Percentiles rank a stretch among this genome's conserved stretches.
Conservation (phyloP, 2,797 vertebrate genomes). For the Cuculus canorus region DNA sequence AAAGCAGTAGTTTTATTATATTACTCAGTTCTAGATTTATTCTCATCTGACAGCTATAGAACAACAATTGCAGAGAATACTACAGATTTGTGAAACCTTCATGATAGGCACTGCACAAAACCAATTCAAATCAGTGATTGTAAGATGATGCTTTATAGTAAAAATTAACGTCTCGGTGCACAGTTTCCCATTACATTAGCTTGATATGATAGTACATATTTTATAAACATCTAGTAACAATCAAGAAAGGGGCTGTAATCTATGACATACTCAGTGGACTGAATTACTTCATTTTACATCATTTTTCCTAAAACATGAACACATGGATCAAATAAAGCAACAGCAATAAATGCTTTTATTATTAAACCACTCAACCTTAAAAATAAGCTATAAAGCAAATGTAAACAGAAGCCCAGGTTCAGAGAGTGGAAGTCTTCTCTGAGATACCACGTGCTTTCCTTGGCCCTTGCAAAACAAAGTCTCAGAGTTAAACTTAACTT, state of each 20-base stretch:
- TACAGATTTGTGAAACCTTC: background rate
- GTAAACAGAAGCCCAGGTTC: background rate
- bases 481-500: background rate
- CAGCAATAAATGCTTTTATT: background rate
- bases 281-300: background rate
- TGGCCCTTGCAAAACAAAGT: background rate
- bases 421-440: background rate
- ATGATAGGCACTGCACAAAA: background rate
- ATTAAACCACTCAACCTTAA: background rate
- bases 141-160: background rate
- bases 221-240: background rate
- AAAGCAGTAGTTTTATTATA: background rate
- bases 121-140: background rate
- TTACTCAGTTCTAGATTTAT: background rate
- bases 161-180: background rate
- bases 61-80: background rate
- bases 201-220: background rate
- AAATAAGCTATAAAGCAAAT: background rate
- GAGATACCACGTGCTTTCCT: background rate
- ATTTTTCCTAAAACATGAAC: background rate
- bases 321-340: background rate
- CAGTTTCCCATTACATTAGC: background rate
- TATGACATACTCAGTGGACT: background rate
- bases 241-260: background rate
- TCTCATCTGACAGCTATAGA: background rate